Percentiles rank a stretch among this genome's conserved stretches.
phyloP scores from a whole-genome alignment of 2,888 invertebrate genomes.

The Campoplex nolae region DNA sequence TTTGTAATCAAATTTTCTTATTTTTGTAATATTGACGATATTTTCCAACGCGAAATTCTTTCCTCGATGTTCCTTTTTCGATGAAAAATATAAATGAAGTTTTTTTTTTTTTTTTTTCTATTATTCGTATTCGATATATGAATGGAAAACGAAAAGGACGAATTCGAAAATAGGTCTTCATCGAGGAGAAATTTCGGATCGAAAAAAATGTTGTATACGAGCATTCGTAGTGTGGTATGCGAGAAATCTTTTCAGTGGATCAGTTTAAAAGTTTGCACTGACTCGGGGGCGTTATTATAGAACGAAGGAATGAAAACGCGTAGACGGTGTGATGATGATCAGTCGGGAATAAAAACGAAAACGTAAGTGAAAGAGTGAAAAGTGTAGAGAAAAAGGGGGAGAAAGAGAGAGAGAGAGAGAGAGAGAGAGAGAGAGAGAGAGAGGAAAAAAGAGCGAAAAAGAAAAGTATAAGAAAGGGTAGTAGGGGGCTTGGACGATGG shows the following conservation, averaged over 20 bases:
- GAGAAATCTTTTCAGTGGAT: constrained; percentile 18
- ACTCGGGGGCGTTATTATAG: constrained; percentile 56
- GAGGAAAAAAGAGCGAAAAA: constrained; percentile 40
- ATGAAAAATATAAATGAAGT: not conserved
- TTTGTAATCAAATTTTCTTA: too few species aligned
- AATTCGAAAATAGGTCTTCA: not conserved
- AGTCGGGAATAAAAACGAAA: constrained; percentile 63
- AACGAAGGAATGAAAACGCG: constrained; percentile 10
- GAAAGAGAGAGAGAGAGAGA: constrained; percentile 39
- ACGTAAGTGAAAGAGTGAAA: constrained; percentile 14
- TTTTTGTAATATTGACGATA: too few species aligned
- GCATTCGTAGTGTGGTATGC: not conserved
- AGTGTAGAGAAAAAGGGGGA: not conserved
- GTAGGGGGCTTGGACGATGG: constrained; percentile 54
- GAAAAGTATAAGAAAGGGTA: constrained; percentile 12
- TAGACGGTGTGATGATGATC: constrained; percentile 51
- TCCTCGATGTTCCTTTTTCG: not conserved
- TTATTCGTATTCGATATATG: not conserved
- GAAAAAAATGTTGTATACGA: not conserved
- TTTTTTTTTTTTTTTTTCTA: not conserved
- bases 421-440: constrained; percentile 35
- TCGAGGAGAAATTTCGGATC: not conserved
- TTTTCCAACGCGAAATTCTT: not conserved
- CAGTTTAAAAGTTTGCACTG: constrained; percentile 28
- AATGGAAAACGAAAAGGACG: not conserved